Conservation (phyloP, 53 echinoderm and acorn worm species). For the Zoroaster sp. region DNA sequence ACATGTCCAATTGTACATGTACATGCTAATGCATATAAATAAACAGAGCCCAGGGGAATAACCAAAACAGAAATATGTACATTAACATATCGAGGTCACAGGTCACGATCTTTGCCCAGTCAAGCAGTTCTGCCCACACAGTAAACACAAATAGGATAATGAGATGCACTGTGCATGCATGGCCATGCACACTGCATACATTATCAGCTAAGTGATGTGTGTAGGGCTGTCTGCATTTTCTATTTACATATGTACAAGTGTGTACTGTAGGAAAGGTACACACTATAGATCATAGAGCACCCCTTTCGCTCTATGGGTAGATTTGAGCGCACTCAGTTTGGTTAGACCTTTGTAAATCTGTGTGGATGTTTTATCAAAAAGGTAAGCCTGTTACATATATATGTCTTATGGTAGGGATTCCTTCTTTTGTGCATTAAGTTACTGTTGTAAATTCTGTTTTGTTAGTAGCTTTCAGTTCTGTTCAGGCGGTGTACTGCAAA, state of each 20-base stretch:
- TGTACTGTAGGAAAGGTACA: slow-evolving; percentile 1
- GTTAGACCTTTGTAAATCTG: not conserved
- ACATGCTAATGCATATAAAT: not conserved
- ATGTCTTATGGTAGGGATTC: not conserved
- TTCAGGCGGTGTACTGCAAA: not conserved
- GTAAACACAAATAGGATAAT: slow-evolving; percentile 18
- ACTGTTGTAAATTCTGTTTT: not conserved
- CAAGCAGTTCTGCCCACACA: not conserved
- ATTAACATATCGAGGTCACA: slow-evolving; percentile 38
- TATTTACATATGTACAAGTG: not conserved
- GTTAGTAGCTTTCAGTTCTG: not conserved
- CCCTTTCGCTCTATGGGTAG: not conserved
- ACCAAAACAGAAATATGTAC: slow-evolving; percentile 21
- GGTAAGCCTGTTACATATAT: not conserved
- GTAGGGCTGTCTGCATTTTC: not conserved
- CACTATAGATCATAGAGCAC: not conserved
- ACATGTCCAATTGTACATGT: not conserved
- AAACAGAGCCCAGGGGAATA: slow-evolving; percentile 30
- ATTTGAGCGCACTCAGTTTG: not conserved
- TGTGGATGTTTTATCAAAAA: not conserved
- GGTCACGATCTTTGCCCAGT: slow-evolving; percentile 42
- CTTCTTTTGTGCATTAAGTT: not conserved
- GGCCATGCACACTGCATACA: not conserved
- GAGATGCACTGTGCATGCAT: slow-evolving; percentile 30
- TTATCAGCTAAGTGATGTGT: not conserved